These are phyloP conservation scores for Colostygia pectinataria DNA, from an alignment of 2,888 invertebrate genomes.

Conservation along the genomic window DNA sequence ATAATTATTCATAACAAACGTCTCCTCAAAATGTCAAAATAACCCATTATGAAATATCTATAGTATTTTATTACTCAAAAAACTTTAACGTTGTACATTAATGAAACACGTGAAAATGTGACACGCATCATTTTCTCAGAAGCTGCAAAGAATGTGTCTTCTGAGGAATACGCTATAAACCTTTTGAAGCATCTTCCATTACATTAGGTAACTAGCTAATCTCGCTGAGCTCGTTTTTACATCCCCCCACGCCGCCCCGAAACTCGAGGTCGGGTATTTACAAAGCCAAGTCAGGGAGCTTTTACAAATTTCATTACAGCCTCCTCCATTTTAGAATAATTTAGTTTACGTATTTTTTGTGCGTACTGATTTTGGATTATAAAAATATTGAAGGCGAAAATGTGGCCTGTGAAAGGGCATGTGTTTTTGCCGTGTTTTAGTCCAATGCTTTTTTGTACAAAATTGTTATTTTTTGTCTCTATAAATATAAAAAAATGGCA, in stretches of 20 bases:
- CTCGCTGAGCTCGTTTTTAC: slow-evolving; percentile 54
- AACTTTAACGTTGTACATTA: background rate
- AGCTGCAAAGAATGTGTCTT: slow-evolving; percentile 37
- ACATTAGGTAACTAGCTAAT: slow-evolving; percentile 67
- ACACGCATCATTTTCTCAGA: slow-evolving; percentile 11
- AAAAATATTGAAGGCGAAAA: slow-evolving; percentile 17
- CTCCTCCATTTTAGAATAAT: slow-evolving; percentile 31
- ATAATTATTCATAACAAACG: no score
- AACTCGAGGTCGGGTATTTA: slow-evolving; percentile 51
- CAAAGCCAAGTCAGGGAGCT: slow-evolving; percentile 47
- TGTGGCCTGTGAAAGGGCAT: background rate
- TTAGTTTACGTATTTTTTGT: slow-evolving; percentile 27
- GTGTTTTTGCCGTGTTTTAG: background rate
- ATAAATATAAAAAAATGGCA: background rate
- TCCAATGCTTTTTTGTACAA: background rate
- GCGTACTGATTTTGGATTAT: slow-evolving; percentile 21
- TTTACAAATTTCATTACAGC: slow-evolving; percentile 53
- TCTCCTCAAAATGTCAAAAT: no score
- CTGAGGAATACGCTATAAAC: slow-evolving; percentile 42
- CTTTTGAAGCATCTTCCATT: slow-evolving; percentile 64
- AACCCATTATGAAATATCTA: no score
- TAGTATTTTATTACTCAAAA: no score
- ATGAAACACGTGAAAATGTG: slow-evolving; percentile 2
- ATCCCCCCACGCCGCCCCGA: slow-evolving; percentile 25
- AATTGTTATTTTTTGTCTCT: background rate